phyloP scores from a whole-genome alignment of 2,888 invertebrate genomes.

The Melanchra persicariae region DNA sequence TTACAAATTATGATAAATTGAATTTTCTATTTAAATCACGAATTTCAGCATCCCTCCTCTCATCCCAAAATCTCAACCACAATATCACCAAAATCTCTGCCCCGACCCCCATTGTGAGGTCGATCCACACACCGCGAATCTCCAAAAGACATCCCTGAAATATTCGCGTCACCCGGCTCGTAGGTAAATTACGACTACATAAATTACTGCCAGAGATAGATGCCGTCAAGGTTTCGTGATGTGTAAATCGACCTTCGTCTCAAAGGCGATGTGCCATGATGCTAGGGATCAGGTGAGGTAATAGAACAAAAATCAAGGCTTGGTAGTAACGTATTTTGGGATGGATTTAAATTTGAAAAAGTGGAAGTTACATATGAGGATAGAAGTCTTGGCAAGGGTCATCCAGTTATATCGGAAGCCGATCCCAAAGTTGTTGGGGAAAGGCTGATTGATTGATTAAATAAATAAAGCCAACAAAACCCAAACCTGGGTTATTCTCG shows the following conservation, averaged over 20 bases:
- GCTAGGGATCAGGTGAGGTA: slow-evolving; percentile 33
- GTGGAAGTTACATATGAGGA: no score
- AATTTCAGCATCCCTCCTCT: neutral
- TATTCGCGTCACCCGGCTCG: slow-evolving; percentile 37
- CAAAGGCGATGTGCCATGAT: slow-evolving; percentile 19
- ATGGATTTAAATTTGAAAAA: no score
- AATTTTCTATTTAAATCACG: neutral
- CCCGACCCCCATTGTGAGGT: slow-evolving; percentile 5
- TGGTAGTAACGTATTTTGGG: no score
- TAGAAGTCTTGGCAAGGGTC: no score
- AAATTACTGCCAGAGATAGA: slow-evolving; percentile 52
- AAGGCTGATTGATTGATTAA: no score
- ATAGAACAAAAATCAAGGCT: slow-evolving; percentile 14
- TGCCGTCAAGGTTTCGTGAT: slow-evolving; percentile 45
- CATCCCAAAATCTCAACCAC: slow-evolving; percentile 9
- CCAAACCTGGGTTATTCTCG: no score
- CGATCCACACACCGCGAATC: slow-evolving; percentile 35
- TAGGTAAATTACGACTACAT: slow-evolving; percentile 59
- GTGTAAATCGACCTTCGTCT: slow-evolving; percentile 58
- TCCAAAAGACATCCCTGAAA: slow-evolving; percentile 26
- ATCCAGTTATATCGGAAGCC: no score
- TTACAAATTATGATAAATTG: no score
- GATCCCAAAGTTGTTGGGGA: no score
- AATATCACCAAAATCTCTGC: slow-evolving; percentile 19
- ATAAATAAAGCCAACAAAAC: no score